A percentile compares a stretch with the other conserved stretches of the same genome.
Conservation (phyloP, 1,140 invertebrate genomes). For the Luehdorfia chinensis region DNA sequence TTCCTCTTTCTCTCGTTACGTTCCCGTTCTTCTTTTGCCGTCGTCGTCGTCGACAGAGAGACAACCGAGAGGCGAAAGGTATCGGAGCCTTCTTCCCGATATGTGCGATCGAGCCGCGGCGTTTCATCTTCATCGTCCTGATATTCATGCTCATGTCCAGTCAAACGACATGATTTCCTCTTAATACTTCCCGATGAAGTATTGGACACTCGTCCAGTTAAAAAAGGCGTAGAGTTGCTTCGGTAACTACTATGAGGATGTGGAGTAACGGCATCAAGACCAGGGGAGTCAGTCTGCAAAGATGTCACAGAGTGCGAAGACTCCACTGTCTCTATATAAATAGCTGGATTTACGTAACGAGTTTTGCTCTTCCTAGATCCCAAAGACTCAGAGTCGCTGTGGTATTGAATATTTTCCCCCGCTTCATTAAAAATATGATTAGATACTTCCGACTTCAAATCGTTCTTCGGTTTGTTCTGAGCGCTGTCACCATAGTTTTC, state of each 20-base stretch:
- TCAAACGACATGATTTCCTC: conserved; percentile 57
- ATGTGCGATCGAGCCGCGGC: conserved; percentile 45
- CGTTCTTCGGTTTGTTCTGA: conserved; percentile 34
- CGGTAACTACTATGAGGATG: conserved; percentile 61
- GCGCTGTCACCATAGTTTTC: conserved; percentile 61
- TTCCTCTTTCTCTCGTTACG: conserved; percentile 57
- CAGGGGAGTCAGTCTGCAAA: conserved; percentile 46
- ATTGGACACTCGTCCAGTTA: conserved; percentile 54
- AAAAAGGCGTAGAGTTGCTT: conserved; percentile 63
- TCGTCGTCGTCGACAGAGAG: conserved; percentile 61
- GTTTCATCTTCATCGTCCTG: conserved; percentile 42
- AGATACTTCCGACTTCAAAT: conserved; percentile 39
- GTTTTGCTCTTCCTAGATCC: conserved; percentile 58
- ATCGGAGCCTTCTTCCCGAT: conserved; percentile 57
- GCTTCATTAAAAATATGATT: conserved; percentile 65
- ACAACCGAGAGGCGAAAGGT: conserved; percentile 66
- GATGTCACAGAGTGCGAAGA: conserved; percentile 56
- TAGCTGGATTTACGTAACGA: conserved; percentile 68
- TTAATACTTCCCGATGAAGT: conserved; percentile 54
- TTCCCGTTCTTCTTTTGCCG: conserved; percentile 66
- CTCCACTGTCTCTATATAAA: conserved; percentile 59
- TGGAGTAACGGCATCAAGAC: conserved; percentile 52
- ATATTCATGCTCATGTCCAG: conserved; percentile 19
- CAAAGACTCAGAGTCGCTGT: conserved; percentile 62
- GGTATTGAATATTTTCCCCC: conserved; percentile 60